Base-by-base conservation (phyloP, 2,113 vertebrate species). In the Tyto alba region DNA sequence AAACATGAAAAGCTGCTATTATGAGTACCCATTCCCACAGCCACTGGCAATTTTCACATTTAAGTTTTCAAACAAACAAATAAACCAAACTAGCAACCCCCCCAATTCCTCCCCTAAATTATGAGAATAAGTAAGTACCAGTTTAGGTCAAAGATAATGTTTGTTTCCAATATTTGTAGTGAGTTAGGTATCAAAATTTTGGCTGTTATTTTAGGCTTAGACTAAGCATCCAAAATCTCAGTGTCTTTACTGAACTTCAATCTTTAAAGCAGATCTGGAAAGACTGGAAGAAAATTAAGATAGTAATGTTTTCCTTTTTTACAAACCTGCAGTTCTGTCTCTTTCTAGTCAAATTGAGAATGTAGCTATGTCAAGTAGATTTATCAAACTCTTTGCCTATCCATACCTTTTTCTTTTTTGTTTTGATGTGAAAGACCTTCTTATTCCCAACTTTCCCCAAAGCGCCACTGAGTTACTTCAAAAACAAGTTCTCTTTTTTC, bases 51-150 rank as follows among this genome's bases (percentile, higher is more conserved):
- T 94, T 96, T 93, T 86, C 50, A 60, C 78, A 78, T 60, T 52
- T 80, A 73, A 89, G 59, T 90, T 95, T 90, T 73, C 91, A 95
- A 95, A 92, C 75, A 94, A 96, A 64, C 66, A 95, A 95, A 90
- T 40, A 88, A 82, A 94, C 20, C 41, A 69, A 86, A 94, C 91
- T 10, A 75, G 12, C 62, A 88, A 12, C 2, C 6, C 34, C 40
- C 1, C 36, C 47, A 40, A 23, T 47, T 83, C 53, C 36, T 90
- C 52, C 40, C 48, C 27, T 81, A 60, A 81, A 71, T 63, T 56
- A 85, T 40, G 52, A 80, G 59, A 93, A 91, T 50, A 62, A 88
- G 50, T 36, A 90, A 90, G 22, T 19, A 69, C 17, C 67, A 85
- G 26, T 55, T 93, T 66, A 84, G 55, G 62, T 85, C 59, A 83